Evolutionary conservation across 2,888 invertebrate species (phyloP), one percentile per base, ranked within the genome.

Genomic region (Papilio demoleus): DNA sequence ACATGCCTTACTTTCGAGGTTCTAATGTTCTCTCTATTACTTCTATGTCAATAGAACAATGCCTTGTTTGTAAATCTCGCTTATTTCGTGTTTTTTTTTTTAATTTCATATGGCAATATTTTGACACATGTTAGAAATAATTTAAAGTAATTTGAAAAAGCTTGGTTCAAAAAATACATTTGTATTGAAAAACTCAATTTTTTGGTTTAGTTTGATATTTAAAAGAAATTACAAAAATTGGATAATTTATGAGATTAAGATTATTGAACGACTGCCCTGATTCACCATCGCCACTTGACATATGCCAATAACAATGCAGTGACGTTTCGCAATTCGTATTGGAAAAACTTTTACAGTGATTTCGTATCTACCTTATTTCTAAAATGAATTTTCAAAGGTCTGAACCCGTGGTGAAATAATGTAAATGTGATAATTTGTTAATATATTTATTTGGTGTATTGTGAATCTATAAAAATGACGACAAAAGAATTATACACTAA

Each of bases 401-500:
- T 71, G 79, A 84, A 76, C 85, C 83, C 79, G 87, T 88, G 79
- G 87, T 88, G 77, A 88, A 88, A 85, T 88, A 85, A 86, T 80
- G 77, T 76, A 72, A 77, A 74, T 68, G 73, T 73, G 24, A 61
- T 65, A 65, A 42, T 31, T 61, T 61, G 74, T 72, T 77, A 71
- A 71, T 66, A 75, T 73, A 72, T 73, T 71, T 71, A 73, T 70
- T 68, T 71, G 63, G 64, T 61, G 67, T 70, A 73, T 73, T 74
- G 75, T 61, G 27, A 69, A 75, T 62, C 42, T 58, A 31, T 67
- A 78, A 90, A 84, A 76, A 93, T 93, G 93, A 93, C 93, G 65
- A 93, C 93, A 68, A 93, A 93, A 82, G 93, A 93, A 80, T 81
- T 93, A 1, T 93, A 92, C 72, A 93, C 93, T 19, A 92, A 93